phyloP scores from a whole-genome alignment of 1,140 invertebrate genomes.

The Oryctes rhinoceros region DNA sequence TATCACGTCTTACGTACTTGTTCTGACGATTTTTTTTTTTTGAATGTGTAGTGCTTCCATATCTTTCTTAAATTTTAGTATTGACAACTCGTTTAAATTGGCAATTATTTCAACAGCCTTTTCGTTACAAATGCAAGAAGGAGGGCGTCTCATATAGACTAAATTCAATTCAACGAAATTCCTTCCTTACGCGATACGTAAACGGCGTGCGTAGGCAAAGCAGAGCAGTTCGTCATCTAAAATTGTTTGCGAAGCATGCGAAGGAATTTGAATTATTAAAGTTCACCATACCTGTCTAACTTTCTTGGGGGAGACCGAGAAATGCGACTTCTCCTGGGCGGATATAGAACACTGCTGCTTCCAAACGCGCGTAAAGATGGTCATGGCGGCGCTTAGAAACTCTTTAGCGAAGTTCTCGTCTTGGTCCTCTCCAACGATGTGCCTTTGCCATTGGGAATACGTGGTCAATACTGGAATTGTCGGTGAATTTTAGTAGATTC shows the following conservation, averaged over 20 bases:
- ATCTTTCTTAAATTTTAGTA: too few relatives aligned
- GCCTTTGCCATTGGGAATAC: slow-evolving; percentile 80
- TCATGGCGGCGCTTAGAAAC: slow-evolving; percentile 78
- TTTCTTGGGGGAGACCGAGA: slow-evolving; percentile 82
- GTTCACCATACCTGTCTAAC: slow-evolving; percentile 72
- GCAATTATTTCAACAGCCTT: too few relatives aligned
- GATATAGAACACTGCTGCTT: slow-evolving; percentile 66
- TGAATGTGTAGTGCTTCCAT: too few relatives aligned
- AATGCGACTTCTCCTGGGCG: slow-evolving; percentile 70
- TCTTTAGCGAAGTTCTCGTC: slow-evolving; percentile 83
- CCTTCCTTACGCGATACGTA: too few relatives aligned
- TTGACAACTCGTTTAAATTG: too few relatives aligned
- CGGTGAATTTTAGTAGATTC: background rate
- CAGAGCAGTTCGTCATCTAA: background rate
- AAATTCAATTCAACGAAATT: background rate
- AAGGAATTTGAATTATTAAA: background rate
- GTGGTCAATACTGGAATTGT: slow-evolving; percentile 68
- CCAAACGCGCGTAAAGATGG: slow-evolving; percentile 73
- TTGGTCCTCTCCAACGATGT: slow-evolving; percentile 77
- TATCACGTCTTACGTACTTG: too few relatives aligned
- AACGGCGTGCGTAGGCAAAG: background rate
- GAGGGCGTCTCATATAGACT: too few relatives aligned
- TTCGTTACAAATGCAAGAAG: too few relatives aligned
- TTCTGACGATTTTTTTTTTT: too few relatives aligned
- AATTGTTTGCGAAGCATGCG: background rate